These are phyloP conservation scores for Isichthys henryi DNA, from an alignment of 2,113 vertebrate species.

Conservation along the genomic window DNA sequence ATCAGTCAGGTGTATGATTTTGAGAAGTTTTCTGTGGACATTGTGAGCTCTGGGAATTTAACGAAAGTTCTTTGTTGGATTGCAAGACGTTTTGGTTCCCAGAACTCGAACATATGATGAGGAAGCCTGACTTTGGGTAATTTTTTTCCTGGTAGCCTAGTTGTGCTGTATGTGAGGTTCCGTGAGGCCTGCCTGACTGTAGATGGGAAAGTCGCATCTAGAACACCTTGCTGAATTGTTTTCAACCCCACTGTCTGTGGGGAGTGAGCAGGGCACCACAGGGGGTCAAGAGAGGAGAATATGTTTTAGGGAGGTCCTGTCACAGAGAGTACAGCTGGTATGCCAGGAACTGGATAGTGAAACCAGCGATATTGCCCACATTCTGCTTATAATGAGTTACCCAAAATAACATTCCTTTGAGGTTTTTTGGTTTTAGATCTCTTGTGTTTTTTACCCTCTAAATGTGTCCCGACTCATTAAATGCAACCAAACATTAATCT, in stretches of 20 bases:
- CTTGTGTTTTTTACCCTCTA: not conserved
- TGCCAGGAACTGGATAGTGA: not conserved
- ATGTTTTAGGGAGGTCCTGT: not conserved
- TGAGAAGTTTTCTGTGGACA: not conserved
- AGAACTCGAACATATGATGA: not conserved
- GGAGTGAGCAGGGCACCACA: not conserved
- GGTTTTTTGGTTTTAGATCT: not conserved
- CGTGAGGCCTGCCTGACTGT: not conserved
- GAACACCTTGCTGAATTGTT: not conserved
- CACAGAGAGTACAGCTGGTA: not conserved
- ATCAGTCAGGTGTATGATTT: not conserved
- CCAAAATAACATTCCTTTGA: not conserved
- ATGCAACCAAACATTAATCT: not conserved
- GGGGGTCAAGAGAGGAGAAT: not conserved
- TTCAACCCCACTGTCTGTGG: not conserved
- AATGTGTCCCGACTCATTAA: not conserved
- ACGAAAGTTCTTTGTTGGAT: not conserved
- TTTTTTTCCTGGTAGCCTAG: not conserved
- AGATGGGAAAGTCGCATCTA: not conserved
- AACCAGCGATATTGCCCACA: not conserved
- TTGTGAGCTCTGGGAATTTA: not conserved
- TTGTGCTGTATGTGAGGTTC: not conserved
- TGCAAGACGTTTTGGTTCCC: not conserved
- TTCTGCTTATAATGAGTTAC: not conserved
- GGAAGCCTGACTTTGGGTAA: not conserved